Base-by-base conservation (phyloP, 2,888 invertebrate species). In the Horisme vitalbata region DNA sequence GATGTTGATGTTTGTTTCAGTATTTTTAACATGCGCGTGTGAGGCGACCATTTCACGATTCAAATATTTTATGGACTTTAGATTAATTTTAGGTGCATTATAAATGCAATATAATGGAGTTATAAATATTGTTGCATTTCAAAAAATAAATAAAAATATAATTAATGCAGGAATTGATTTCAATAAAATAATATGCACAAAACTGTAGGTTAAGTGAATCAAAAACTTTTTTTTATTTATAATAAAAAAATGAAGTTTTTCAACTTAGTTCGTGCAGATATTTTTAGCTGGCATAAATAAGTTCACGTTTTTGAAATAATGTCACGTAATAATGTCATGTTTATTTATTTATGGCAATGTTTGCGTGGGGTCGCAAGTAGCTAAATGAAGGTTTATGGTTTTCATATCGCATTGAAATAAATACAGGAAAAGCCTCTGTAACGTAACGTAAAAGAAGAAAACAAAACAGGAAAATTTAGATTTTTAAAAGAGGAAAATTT, bases 1-100 rank as follows among this genome's bases (percentile, higher is more conserved):
- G 55, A 59, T 49, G 56, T 46, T 55, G 46, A 51, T 55, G 49
- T 52, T 51, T 54, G 38, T 52, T 52, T 52, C 27, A 39, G 44
- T 12, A 6, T 26, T 31, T 41, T 26, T 41, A 14, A 36, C 24
- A 26, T 11, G 26, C 4, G 10, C 6, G 2, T 26, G 7, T 26
- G 5, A 26, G 5, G 8, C 6, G 5, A 20, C 1, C 1, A 20
- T 1, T 7, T 20, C 20, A 7, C 20, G 5, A 20, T 20, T 20
- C n/a, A n/a, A n/a, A n/a, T n/a, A n/a, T n/a, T n/a, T n/a, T n/a
- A n/a, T n/a, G n/a, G n/a, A n/a, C n/a, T n/a, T n/a, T n/a, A n/a
- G n/a, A n/a, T n/a, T n/a, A n/a, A n/a, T n/a, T n/a, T n/a, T n/a
- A n/a, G n/a, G n/a, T n/a, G n/a, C n/a, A n/a, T n/a, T n/a, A n/a